phyloP scores from a whole-genome alignment of 2,113 vertebrate genomes.

The Chunga burmeisteri region DNA sequence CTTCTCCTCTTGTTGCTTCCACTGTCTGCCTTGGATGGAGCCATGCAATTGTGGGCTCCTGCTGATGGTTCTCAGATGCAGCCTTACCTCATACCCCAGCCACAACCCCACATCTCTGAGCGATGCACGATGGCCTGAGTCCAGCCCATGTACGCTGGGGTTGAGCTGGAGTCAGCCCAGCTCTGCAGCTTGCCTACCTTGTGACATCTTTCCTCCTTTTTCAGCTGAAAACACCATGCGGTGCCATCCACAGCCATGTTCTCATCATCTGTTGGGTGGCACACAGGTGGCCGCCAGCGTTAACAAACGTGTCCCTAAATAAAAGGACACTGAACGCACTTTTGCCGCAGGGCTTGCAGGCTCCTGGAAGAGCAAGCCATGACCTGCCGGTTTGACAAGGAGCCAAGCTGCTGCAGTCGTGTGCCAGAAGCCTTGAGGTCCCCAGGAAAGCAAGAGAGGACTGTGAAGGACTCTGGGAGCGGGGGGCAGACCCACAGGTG shows the following conservation, averaged over 20 bases:
- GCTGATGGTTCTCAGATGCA: background rate
- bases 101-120: background rate
- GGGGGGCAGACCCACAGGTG: background rate
- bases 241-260: background rate
- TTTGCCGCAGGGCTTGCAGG: rapidly evolving
- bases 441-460: background rate
- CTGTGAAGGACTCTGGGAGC: background rate
- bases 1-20: background rate
- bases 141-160: background rate
- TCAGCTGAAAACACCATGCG: background rate
- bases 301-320: background rate
- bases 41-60: background rate
- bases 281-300: no score
- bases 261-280: background rate
- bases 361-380: background rate
- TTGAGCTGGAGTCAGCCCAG: background rate
- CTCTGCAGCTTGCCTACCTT: background rate
- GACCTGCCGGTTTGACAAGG: background rate
- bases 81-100: background rate
- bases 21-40: background rate
- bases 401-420: rapidly evolving
- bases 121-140: rapidly evolving
- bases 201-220: background rate
- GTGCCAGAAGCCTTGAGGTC: background rate
- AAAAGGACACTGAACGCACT: rapidly evolving